Evolutionary conservation across 1,140 invertebrate species (phyloP).

Genomic region (Drosophila tani): DNA sequence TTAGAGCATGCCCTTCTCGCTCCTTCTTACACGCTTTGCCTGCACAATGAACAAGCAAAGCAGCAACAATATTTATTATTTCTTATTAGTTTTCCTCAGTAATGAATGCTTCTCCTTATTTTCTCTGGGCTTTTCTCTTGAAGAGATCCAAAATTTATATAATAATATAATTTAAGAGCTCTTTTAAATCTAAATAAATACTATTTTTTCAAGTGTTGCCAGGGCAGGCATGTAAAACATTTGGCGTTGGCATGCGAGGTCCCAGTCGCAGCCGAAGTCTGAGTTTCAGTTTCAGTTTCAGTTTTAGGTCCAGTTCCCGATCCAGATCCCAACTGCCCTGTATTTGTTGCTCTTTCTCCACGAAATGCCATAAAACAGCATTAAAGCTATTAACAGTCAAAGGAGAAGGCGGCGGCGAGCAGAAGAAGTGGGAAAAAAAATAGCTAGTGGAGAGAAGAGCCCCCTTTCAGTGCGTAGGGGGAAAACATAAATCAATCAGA

Average conservation of each 20-base stretch:
- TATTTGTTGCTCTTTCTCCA: constrained; percentile 39
- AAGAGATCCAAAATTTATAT: too few relatives aligned
- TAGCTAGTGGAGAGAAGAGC: constrained; percentile 26
- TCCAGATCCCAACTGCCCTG: constrained; percentile 1
- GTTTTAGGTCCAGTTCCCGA: constrained; percentile 11
- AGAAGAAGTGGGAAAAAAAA: not conserved
- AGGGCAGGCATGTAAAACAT: constrained; percentile 75
- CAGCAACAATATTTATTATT: too few relatives aligned
- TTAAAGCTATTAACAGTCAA: constrained; percentile 79
- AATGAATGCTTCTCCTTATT: too few relatives aligned
- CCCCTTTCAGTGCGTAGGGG: not conserved
- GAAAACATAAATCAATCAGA: constrained; percentile 72
- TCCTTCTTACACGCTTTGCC: too few relatives aligned
- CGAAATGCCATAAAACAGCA: constrained; percentile 79
- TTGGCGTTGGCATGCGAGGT: constrained; percentile 77
- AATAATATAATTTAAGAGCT: too few relatives aligned
- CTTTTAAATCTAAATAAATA: too few relatives aligned
- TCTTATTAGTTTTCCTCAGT: too few relatives aligned
- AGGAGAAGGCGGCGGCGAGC: constrained; percentile 29
- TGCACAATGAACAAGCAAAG: too few relatives aligned
- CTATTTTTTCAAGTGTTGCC: constrained; percentile 8
- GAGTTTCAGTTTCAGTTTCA: constrained; percentile 21
- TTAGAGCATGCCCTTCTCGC: too few relatives aligned
- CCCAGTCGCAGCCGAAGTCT: constrained; percentile 1
- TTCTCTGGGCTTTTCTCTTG: too few relatives aligned